These are phyloP conservation scores for Agonum fuliginosum DNA, from an alignment of 2,888 invertebrate species.

Conservation along the genomic window DNA sequence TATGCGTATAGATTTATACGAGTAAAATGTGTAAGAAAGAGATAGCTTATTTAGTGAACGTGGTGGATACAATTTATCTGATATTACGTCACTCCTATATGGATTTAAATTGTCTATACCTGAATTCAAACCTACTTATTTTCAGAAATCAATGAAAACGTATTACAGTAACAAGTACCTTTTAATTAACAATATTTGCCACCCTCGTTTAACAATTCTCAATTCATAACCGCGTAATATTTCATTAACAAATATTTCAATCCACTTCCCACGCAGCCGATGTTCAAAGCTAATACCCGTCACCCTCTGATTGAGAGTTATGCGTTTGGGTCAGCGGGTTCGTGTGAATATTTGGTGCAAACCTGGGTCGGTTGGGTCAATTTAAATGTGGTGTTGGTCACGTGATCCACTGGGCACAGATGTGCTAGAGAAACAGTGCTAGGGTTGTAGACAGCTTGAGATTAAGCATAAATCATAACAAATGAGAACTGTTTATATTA, in stretches of 20 bases:
- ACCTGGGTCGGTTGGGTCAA: neutral
- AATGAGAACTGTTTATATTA: neutral
- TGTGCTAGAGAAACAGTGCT: constrained; percentile 7
- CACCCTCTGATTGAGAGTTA: neutral
- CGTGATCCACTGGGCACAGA: constrained; percentile 4
- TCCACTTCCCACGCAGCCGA: neutral
- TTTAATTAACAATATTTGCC: too few relatives aligned
- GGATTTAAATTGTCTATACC: too few relatives aligned
- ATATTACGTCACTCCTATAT: too few relatives aligned
- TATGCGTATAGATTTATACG: too few relatives aligned
- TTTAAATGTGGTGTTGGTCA: neutral
- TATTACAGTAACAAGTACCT: too few relatives aligned
- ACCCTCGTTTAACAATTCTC: too few relatives aligned
- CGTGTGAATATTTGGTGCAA: neutral
- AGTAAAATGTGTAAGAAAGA: too few relatives aligned
- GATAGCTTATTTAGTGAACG: too few relatives aligned
- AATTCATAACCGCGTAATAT: neutral
- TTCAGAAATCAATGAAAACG: too few relatives aligned
- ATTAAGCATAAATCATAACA: constrained; percentile 18
- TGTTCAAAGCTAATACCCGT: neutral
- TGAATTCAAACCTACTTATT: too few relatives aligned
- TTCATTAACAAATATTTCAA: neutral
- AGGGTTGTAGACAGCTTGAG: neutral
- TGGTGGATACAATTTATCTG: too few relatives aligned
- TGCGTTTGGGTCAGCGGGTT: neutral